Conservation (phyloP, 2,888 invertebrate genomes). For the Hypomecis atomaria region DNA sequence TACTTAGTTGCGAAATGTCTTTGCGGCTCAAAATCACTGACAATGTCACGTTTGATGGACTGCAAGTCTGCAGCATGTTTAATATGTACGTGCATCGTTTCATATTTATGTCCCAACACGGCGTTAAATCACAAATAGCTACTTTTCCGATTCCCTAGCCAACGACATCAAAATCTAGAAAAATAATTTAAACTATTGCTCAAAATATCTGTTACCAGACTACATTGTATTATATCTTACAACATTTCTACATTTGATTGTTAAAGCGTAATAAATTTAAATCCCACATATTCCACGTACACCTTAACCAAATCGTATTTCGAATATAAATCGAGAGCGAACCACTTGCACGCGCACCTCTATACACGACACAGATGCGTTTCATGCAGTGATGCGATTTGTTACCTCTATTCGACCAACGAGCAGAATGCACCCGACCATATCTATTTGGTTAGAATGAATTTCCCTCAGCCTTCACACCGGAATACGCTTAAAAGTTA, state of each 20-base stretch:
- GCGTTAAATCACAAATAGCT: too few species aligned
- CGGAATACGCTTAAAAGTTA: slow-evolving; percentile 3
- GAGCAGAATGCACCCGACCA: slow-evolving; percentile 48
- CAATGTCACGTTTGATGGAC: too few species aligned
- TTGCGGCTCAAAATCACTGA: too few species aligned
- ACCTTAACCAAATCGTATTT: slow-evolving; percentile 27
- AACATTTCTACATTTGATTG: background rate
- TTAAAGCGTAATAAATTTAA: background rate
- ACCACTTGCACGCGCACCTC: slow-evolving; percentile 41
- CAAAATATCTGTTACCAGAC: too few species aligned
- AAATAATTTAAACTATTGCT: too few species aligned
- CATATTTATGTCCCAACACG: too few species aligned
- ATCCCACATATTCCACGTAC: slow-evolving; percentile 4
- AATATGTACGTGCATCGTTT: too few species aligned
- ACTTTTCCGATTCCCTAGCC: too few species aligned
- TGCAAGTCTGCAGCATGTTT: too few species aligned
- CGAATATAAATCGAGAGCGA: slow-evolving; percentile 31
- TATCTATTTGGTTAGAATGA: slow-evolving; percentile 49
- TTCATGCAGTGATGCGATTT: slow-evolving; percentile 56
- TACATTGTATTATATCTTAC: background rate
- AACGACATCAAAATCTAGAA: too few species aligned
- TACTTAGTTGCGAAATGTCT: too few species aligned
- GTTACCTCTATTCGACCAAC: slow-evolving; percentile 52
- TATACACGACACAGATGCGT: slow-evolving; percentile 42
- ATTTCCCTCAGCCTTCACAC: slow-evolving; percentile 5